A percentile compares a stretch with the other conserved stretches of the same genome.
Conservation (phyloP, 2,113 vertebrate genomes). For the Urocolius indicus region DNA sequence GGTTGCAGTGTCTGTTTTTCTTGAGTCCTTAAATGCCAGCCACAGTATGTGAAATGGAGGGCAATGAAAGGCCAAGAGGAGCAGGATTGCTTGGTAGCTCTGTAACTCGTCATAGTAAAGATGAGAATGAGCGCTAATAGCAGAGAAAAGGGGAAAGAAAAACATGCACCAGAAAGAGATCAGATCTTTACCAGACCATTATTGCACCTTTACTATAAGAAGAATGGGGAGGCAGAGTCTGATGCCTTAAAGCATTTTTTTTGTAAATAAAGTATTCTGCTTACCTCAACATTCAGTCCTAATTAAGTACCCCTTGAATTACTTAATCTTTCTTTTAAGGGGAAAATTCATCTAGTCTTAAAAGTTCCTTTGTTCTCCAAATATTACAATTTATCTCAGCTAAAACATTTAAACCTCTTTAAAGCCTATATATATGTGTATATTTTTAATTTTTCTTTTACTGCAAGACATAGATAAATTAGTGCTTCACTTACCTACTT, state of each 20-base stretch:
- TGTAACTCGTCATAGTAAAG: not conserved
- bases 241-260: not conserved
- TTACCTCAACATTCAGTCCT: not conserved
- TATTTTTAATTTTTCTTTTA: not conserved
- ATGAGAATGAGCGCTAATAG: not conserved
- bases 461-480: not conserved
- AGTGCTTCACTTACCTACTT: not conserved
- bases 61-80: not conserved
- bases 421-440: accelerated
- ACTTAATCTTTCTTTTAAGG: not conserved
- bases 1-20: not conserved
- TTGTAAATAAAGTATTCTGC: not conserved
- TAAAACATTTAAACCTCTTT: not conserved
- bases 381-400: not conserved
- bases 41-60: not conserved
- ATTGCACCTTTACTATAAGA: not conserved
- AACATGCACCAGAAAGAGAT: not conserved
- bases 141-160: not conserved
- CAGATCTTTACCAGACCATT: not conserved
- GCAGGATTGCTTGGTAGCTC: not conserved
- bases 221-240: not conserved
- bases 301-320: not conserved
- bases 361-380: not conserved
- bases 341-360: not conserved
- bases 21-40: not conserved